These are phyloP conservation scores for Martes martes DNA, from an alignment of 2,113 vertebrate genomes.

Conservation along the genomic window DNA sequence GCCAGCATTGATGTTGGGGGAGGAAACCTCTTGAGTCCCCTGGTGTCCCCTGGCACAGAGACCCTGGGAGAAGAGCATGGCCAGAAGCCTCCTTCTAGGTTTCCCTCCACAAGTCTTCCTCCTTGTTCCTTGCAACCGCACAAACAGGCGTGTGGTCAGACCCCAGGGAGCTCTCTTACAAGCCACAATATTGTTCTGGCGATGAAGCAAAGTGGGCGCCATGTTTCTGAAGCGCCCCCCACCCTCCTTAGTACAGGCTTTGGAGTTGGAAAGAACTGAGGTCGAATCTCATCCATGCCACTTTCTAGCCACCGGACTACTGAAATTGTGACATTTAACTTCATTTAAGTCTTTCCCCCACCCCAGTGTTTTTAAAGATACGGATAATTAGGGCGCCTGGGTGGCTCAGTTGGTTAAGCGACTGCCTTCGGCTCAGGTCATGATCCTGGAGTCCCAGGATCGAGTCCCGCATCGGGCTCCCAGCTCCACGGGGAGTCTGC, in stretches of 20 bases:
- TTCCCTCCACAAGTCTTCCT: not conserved
- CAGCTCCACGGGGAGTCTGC: no score
- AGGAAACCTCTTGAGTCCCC: not conserved
- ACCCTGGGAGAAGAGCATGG: no score
- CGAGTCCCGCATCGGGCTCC: no score
- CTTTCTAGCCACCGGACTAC: not conserved
- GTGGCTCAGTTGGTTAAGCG: no score
- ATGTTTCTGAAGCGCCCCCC: rapidly evolving
- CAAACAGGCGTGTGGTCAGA: rapidly evolving
- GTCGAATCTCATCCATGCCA: not conserved
- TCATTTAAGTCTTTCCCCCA: not conserved
- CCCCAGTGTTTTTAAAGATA: not conserved
- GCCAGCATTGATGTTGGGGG: no score
- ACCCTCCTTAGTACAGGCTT: rapidly evolving
- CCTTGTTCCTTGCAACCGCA: not conserved
- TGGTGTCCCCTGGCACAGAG: not conserved
- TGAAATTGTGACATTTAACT: not conserved
- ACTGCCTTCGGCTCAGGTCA: no score
- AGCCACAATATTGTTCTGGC: rapidly evolving
- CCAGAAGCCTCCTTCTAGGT: rapidly evolving
- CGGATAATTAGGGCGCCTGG: no score
- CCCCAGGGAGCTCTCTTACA: not conserved
- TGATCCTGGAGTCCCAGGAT: no score
- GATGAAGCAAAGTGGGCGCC: rapidly evolving
- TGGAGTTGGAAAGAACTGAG: not conserved